Percentiles rank a stretch among this genome's conserved stretches.
Conservation (phyloP, 2,797 vertebrate species). For the Cuniculus paca region DNA sequence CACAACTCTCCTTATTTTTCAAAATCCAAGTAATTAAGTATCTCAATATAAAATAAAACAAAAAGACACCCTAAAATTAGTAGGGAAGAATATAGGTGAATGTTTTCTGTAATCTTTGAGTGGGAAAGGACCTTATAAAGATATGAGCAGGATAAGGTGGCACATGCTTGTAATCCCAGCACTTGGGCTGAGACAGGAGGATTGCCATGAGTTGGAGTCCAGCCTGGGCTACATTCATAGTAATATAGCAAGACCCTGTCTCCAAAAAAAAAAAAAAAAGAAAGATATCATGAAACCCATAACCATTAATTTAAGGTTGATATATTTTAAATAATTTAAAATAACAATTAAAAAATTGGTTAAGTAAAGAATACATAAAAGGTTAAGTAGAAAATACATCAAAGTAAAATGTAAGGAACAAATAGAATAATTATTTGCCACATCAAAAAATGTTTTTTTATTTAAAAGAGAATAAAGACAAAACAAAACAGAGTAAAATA, state of each 20-base stretch:
- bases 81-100: background rate
- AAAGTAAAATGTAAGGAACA: background rate
- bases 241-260: too few relatives aligned
- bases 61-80: background rate
- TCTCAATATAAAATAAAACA: background rate
- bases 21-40: background rate
- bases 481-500: too few relatives aligned
- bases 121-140: background rate
- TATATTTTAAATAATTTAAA: slow-evolving; percentile 3
- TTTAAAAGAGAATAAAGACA: too few relatives aligned
- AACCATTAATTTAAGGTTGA: background rate
- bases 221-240: too few relatives aligned
- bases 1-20: background rate
- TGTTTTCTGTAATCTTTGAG: background rate
- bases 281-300: background rate
- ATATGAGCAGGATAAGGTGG: background rate
- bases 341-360: background rate
- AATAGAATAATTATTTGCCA: background rate
- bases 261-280: too few relatives aligned
- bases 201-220: too few relatives aligned
- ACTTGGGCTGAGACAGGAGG: too few relatives aligned
- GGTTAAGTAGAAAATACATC: background rate
- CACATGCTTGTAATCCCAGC: too few relatives aligned
- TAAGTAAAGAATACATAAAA: background rate
- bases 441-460: background rate